Conservation (phyloP, 2,797 vertebrate genomes). For the Syngnathus acus region DNA sequence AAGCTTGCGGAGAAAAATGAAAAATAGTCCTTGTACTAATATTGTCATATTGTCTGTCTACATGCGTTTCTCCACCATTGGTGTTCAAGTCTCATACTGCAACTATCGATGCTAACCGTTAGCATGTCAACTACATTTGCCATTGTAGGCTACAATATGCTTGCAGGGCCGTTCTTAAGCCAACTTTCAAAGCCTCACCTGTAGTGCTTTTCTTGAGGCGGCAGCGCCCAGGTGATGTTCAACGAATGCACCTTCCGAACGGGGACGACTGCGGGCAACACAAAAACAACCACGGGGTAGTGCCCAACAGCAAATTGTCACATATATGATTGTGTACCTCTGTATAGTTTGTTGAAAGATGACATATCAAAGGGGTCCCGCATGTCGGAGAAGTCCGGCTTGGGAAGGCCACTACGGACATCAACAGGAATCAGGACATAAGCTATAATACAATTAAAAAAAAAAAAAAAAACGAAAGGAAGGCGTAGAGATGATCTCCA, state of each 20-base stretch:
- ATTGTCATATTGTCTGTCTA: no score
- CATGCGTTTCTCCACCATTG: no score
- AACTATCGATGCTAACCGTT: no score
- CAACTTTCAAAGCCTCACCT: conserved; percentile 63
- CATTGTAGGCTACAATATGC: no score
- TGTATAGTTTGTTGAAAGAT: conserved; percentile 88
- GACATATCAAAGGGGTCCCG: conserved; percentile 86
- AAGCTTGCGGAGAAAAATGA: not conserved
- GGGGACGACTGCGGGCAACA: conserved; percentile 77
- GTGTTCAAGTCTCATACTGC: no score
- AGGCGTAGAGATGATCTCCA: conserved; percentile 19
- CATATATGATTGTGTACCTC: conserved; percentile 68
- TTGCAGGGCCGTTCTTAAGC: no score
- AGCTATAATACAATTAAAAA: not conserved
- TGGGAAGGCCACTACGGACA: conserved; percentile 69
- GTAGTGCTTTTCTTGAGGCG: conserved; percentile 86
- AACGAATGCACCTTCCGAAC: conserved; percentile 87
- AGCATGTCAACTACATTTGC: no score
- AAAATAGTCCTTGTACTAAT: not conserved
- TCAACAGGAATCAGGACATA: not conserved
- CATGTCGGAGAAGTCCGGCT: conserved; percentile 82
- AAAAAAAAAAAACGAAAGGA: not conserved
- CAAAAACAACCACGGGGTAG: not conserved
- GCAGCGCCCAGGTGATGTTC: conserved; percentile 92
- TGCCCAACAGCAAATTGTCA: not conserved